phyloP scores from a whole-genome alignment of 2,888 invertebrate genomes.

The Plemyria rubiginata region DNA sequence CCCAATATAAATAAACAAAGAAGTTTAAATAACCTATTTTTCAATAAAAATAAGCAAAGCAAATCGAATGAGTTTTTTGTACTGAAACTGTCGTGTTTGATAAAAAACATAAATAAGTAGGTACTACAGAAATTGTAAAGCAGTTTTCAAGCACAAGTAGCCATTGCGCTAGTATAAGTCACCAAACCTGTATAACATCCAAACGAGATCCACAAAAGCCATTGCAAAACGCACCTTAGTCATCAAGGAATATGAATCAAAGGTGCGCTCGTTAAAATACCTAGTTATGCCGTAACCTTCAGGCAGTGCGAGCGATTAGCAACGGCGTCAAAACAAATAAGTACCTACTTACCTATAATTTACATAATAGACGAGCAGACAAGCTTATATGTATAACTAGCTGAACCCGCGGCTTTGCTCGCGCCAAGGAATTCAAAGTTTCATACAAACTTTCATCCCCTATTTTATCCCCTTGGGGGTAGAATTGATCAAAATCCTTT shows the following conservation, averaged over 20 bases:
- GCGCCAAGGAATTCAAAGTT: no score
- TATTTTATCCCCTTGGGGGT: no score
- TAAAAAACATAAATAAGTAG: no score
- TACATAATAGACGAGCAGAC: slow-evolving; percentile 23
- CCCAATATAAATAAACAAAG: background rate
- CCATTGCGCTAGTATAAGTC: slow-evolving; percentile 46
- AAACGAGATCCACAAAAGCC: slow-evolving; percentile 46
- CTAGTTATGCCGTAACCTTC: slow-evolving; percentile 56
- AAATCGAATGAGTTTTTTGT: background rate
- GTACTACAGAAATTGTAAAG: background rate
- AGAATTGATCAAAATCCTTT: no score
- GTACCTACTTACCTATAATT: slow-evolving; percentile 18
- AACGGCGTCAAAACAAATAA: slow-evolving; percentile 54
- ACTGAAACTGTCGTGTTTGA: no score
- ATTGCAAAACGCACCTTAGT: slow-evolving; percentile 43
- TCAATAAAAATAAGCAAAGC: background rate
- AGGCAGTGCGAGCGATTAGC: slow-evolving; percentile 48
- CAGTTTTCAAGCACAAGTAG: background rate
- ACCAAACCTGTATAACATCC: slow-evolving; percentile 63
- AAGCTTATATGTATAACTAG: no score
- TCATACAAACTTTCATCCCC: no score
- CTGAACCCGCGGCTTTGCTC: no score
- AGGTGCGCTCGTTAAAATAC: slow-evolving; percentile 27
- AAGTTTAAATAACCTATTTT: background rate
- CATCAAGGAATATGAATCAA: slow-evolving; percentile 31